Evolutionary conservation across 2,113 vertebrate species (phyloP), one percentile per base, ranked within the genome.

Genomic region (Marcusenius ussheri): DNA sequence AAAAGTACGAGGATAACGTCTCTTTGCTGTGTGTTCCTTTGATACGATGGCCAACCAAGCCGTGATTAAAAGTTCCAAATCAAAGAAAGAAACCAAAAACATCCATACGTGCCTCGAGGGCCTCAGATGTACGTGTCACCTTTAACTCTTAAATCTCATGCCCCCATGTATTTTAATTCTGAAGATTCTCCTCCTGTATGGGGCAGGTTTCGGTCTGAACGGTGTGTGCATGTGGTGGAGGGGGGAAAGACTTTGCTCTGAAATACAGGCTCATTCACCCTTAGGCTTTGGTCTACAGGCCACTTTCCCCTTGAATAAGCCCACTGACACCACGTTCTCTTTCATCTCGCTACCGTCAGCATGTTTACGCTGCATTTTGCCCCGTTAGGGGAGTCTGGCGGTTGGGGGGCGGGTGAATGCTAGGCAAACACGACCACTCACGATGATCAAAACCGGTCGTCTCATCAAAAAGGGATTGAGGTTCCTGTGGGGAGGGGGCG

Each of bases 381-480:
- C 50, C 21, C 53, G 35, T 85, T 53, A 35, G 83, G 50, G 77
- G 15, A 85, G 46, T 53, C 58, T 66, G 77, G 62, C 3, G 24
- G 19, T 21, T 2, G 46, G 17, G 42, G 15, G 24, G 45, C 0
- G 24, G 62, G 31, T 6, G 19, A 19, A 47, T 21, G 27, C 70
- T 74, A 47, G 46, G 89, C 89, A 90, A 91, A 91, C 89, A 87
- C 35, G 90, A 49, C 80, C 80, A 46, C 77, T 89, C 80, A 89
- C 50, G 47, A 45, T n/a, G 90, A 90, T 93, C 66, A 92, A 93
- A 92, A 92, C 87, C 62, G 88, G 47, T 62, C 46, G 45, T 90
- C 90, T 95, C 91, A 95, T 94, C 93, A 94, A 93, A 94, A 94
- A 93, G 89, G 93, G 93, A 94, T 93, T 92, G 91, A 92, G 91